These are phyloP conservation scores for Rhamphomyia laevipes DNA, from an alignment of 2,888 invertebrate genomes.

Conservation along the genomic window DNA sequence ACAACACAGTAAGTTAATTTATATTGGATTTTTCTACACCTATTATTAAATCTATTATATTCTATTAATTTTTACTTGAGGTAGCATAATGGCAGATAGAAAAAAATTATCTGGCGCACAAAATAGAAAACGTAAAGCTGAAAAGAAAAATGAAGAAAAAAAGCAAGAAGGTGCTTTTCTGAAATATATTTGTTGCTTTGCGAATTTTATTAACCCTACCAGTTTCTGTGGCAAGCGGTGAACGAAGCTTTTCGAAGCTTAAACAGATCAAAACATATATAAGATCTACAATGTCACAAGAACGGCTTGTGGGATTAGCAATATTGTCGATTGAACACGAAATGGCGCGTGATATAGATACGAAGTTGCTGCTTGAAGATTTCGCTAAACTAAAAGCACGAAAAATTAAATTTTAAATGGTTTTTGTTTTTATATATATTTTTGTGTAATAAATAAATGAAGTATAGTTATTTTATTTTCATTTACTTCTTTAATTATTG, in stretches of 20 bases:
- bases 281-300: slow-evolving; percentile 17
- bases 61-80: too few species aligned
- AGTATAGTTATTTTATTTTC: too few species aligned
- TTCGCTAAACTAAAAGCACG: background rate
- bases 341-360: background rate
- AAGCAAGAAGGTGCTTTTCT: too few species aligned
- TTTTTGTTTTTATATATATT: background rate
- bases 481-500: background rate
- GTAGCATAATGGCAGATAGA: too few species aligned
- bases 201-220: slow-evolving; percentile 7
- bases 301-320: slow-evolving; percentile 18
- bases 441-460: background rate
- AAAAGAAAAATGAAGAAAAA: too few species aligned
- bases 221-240: slow-evolving; percentile 3
- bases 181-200: background rate
- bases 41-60: too few species aligned
- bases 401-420: background rate
- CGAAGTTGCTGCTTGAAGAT: background rate
- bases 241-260: slow-evolving; percentile 4
- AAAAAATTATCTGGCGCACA: too few species aligned
- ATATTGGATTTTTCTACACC: background rate
- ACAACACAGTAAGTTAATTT: background rate
- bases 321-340: slow-evolving; percentile 22
- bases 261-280: slow-evolving; percentile 19
- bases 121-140: too few species aligned